Evolutionary conservation across 23 tunicate species (phyloP).

Genomic region (Aplidium turbinatum): DNA sequence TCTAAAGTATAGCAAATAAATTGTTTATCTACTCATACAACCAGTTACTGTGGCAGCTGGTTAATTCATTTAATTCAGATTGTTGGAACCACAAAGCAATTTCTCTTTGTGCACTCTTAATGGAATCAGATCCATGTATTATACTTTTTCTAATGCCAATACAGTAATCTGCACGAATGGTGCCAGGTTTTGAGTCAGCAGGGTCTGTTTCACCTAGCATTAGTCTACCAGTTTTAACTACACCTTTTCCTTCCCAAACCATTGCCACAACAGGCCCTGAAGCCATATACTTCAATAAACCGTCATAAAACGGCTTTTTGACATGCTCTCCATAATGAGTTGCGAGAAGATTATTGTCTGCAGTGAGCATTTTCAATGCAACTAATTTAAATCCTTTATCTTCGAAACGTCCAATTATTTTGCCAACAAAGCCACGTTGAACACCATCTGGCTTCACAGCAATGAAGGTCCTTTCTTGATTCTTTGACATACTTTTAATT

Average conservation of each 20-base stretch:
- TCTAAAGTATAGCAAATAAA: too few relatives aligned
- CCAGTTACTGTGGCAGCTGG: constrained; percentile 46
- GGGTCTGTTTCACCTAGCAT: constrained; percentile 89
- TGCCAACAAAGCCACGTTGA: constrained; percentile 79
- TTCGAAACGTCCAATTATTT: constrained; percentile 79
- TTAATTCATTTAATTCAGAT: constrained; percentile 39
- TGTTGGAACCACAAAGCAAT: constrained; percentile 80
- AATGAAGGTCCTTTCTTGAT: constrained; percentile 70
- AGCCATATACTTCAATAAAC: constrained; percentile 74
- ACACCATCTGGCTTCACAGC: constrained; percentile 88
- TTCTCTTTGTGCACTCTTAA: constrained; percentile 68
- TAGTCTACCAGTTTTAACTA: constrained; percentile 60
- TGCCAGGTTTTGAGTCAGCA: constrained; percentile 42
- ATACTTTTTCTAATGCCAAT: constrained; percentile 76
- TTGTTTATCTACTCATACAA: constrained; percentile 81
- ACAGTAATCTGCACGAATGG: constrained; percentile 81
- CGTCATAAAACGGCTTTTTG: constrained; percentile 52
- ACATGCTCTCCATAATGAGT: constrained; percentile 76
- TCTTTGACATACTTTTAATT: background rate
- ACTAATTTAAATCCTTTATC: constrained; percentile 80
- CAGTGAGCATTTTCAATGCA: constrained; percentile 68
- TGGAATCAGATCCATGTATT: constrained; percentile 87
- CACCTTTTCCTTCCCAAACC: constrained; percentile 87
- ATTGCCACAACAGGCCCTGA: constrained; percentile 88
- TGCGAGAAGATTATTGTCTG: constrained; percentile 51